Base-by-base conservation (phyloP, 2,888 invertebrate genomes). In the Hydraecia micacea region DNA sequence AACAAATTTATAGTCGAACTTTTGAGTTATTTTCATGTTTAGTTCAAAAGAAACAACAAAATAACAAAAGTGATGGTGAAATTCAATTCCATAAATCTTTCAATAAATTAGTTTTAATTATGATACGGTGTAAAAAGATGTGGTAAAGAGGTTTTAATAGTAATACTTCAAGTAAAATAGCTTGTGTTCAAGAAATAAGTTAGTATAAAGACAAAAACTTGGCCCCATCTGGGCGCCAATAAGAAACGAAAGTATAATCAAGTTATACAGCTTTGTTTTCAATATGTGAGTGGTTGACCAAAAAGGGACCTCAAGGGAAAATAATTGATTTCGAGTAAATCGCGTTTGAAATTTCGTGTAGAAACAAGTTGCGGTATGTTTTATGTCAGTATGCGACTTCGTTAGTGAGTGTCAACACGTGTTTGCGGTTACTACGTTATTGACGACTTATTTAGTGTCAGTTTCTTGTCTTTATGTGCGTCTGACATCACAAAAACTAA, bases 101-200 rank as follows among this genome's bases (percentile, higher is more conserved):
- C 36, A 15, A 67, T 13, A 72, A 42, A 36, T 25, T 65, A 72
- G n/a, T 15, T 42, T 73, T 81, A 86, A 72, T 60, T 49, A 81
- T 52, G 49, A 32, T 84, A 85, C 25, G 76, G 83, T 81, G 77
- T 81, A 68, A 58, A 80, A 58, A 83, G 18, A 69, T 62, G 85
- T 81, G 68, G n/a, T 36, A 55, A 46, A 55, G 49, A 71, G 21
- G 28, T 72, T 74, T 42, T 6, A 63, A 80, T 70, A 79, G 52
- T 52, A 52, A 72, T 62, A 63, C 36, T 81, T 71, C 36, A 66
- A 83, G 71, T 75, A 75, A 85, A 73, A 69, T 73, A 72, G 68
- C 4, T 69, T 66, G 67, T 65, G 60, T 63, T 68, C 21, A 73
- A 86, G 83, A 77, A 66, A 63, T 46, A 83, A 62, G 68, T 77